phyloP scores from a whole-genome alignment of 2,797 vertebrate genomes.

The Coregonus suidteri region DNA sequence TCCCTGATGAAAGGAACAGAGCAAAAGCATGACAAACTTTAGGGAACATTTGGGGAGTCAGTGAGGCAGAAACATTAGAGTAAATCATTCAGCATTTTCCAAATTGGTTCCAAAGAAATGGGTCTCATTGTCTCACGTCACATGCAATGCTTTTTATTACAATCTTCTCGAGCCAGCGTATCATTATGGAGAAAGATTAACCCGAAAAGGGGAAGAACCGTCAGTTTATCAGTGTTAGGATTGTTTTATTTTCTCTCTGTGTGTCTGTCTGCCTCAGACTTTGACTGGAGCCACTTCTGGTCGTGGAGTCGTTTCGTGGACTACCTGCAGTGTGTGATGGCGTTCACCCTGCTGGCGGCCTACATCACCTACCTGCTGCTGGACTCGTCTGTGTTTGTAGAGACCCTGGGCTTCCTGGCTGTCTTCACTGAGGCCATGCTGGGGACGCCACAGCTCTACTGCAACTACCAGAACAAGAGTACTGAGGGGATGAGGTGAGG shows the following conservation, averaged over 20 bases:
- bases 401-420: slow-evolving; percentile 91
- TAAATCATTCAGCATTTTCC: slow-evolving; percentile 22
- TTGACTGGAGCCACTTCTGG: slow-evolving; percentile 93
- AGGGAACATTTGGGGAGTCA: not conserved
- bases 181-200: not conserved
- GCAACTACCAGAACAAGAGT: slow-evolving; percentile 91
- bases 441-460: slow-evolving; percentile 91
- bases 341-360: slow-evolving; percentile 85
- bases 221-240: not conserved
- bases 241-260: not conserved
- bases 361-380: slow-evolving; percentile 94
- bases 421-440: slow-evolving; percentile 96
- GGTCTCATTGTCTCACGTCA: not conserved
- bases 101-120: not conserved
- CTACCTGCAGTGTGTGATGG: slow-evolving; percentile 90
- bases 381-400: slow-evolving; percentile 89
- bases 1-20: slow-evolving; percentile 7
- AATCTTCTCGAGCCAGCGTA: too few relatives aligned
- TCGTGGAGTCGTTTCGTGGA: slow-evolving; percentile 92
- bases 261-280: slow-evolving; percentile 75
- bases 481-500: slow-evolving; percentile 96
- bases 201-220: not conserved
- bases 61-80: not conserved
- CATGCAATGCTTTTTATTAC: not conserved
- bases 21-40: not conserved